Percentiles rank a stretch among this genome's conserved stretches.
Conservation (phyloP, 92 coral and sea anemone genomes). For the Parazoanthus swiftii region DNA sequence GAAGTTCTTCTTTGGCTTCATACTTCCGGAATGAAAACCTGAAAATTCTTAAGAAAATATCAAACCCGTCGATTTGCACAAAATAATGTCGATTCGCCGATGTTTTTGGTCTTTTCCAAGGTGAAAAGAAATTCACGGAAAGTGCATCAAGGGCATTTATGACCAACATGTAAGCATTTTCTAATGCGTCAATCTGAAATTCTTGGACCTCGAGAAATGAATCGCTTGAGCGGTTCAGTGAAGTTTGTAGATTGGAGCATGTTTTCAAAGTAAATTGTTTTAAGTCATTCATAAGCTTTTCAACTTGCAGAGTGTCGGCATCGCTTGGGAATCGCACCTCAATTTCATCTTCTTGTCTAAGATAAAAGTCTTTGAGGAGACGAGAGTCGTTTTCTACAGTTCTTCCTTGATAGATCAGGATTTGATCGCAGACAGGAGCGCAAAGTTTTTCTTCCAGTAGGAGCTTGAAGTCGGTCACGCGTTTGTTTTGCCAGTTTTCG, state of each 20-base stretch:
- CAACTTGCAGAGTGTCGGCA: constrained; percentile 20
- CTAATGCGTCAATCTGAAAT: not conserved
- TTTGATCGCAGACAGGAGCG: constrained; percentile 72
- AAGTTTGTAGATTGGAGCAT: not conserved
- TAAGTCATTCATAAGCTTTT: constrained; percentile 1
- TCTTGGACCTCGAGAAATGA: not conserved
- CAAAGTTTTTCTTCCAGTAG: constrained; percentile 50
- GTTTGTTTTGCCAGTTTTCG: constrained; percentile 50
- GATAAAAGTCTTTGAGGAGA: constrained; percentile 58
- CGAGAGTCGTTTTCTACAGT: constrained; percentile 47
- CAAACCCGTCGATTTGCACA: constrained; percentile 47
- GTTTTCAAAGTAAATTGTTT: constrained; percentile 13
- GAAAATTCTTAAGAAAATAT: constrained; percentile 32
- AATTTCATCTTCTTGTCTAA: constrained; percentile 67
- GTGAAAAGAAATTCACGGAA: constrained; percentile 26
- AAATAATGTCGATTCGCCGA: constrained; percentile 49
- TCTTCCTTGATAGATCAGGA: constrained; percentile 50
- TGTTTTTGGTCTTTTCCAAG: constrained; percentile 42
- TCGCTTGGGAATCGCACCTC: constrained; percentile 47
- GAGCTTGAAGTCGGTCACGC: constrained; percentile 59
- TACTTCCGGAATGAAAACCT: constrained; percentile 37
- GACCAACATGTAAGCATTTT: constrained; percentile 11
- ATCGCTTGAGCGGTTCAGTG: not conserved
- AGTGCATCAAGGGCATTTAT: constrained; percentile 25
- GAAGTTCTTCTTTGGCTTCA: not conserved